phyloP scores from a whole-genome alignment of 2,888 invertebrate species.

The Penaeus monodon region DNA sequence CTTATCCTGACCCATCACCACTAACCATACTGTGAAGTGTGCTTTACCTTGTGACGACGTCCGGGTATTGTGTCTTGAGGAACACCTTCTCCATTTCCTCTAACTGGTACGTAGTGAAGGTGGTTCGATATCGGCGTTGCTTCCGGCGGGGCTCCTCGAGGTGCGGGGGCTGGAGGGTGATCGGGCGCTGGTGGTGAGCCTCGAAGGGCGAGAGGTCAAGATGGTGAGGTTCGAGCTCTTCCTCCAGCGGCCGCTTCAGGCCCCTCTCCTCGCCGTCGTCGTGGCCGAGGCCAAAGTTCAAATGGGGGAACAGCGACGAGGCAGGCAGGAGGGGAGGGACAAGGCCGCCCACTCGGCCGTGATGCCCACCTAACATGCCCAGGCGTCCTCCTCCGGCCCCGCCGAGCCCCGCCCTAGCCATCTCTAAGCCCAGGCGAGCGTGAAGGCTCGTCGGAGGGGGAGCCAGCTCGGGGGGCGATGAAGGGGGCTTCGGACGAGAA shows the following conservation, averaged over 20 bases:
- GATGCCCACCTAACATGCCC: constrained; percentile 23
- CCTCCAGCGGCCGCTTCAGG: constrained; percentile 42
- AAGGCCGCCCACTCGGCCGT: constrained; percentile 31
- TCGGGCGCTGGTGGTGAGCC: constrained; percentile 13
- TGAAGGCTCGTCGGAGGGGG: constrained; percentile 41
- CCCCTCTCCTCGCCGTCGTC: constrained; percentile 47
- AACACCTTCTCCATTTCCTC: constrained; percentile 65
- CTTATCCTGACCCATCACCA: too few relatives aligned
- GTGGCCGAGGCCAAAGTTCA: constrained; percentile 27
- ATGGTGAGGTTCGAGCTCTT: neutral
- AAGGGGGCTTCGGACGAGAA: constrained; percentile 46
- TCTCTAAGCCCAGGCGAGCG: constrained; percentile 46
- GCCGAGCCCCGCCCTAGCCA: constrained; percentile 48
- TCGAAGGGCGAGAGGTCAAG: constrained; percentile 34
- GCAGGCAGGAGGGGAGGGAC: constrained; percentile 55
- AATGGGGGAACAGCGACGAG: constrained; percentile 58
- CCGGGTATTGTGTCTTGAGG: constrained; percentile 63
- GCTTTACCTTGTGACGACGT: constrained; percentile 61
- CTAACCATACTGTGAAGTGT: too few relatives aligned
- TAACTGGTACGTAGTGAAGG: constrained; percentile 64
- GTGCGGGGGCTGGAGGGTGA: constrained; percentile 50
- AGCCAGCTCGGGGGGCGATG: constrained; percentile 28
- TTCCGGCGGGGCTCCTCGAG: constrained; percentile 61
- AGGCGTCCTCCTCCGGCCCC: constrained; percentile 17
- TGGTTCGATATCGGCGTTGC: constrained; percentile 63